Base-by-base conservation (phyloP, 2,888 invertebrate species). In the Odontothrips loti region DNA sequence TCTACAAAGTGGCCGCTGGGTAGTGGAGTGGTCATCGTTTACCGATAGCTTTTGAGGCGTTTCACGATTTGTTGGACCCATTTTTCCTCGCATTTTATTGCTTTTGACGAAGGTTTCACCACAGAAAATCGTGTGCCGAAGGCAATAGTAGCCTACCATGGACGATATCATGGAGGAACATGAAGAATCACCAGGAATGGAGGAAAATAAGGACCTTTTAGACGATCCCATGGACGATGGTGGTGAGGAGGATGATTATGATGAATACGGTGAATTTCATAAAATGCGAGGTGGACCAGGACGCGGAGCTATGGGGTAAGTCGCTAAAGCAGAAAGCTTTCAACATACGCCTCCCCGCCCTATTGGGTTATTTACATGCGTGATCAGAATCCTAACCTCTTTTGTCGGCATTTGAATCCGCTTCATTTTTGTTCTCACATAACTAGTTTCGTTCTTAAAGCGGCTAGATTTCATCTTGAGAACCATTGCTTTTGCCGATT, bases 281-380 rank as follows among this genome's bases (percentile, higher is more conserved):
- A 75, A 75, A 58, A n/a, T n/a, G 3, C 89, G 93, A 84, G 86
- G 86, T 43, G 91, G 91, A 27, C 93, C 91, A 86, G 93, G 92
- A 34, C 90, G 87, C 27, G 89, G 89, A 48, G 87, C 87, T 11
- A 87, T 87, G 86, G 82, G 82, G 68, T 75, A 12, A 23, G 68
- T 75, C 17, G 20, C 58, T 58, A 1, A 2, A 89, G 90, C 0
- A 91, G 90, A 15, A 90, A 91, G 0, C 90, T 91, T 0, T 58
- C 58, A 1, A 12, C 15, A 20, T 58, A 4, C 12, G 15, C 51
- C 51, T 17, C 0, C 17, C 15, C 2, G 10, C n/a, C 15, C 20
- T 58, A n/a, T 17, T 58, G 58, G 9, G 6, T 0, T 58, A 6
- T 58, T 17, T 15, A 58, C 6, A 6, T 58, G 10, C n/a, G 20